phyloP scores from a whole-genome alignment of 2,113 vertebrate species.

The Chloebia gouldiae region DNA sequence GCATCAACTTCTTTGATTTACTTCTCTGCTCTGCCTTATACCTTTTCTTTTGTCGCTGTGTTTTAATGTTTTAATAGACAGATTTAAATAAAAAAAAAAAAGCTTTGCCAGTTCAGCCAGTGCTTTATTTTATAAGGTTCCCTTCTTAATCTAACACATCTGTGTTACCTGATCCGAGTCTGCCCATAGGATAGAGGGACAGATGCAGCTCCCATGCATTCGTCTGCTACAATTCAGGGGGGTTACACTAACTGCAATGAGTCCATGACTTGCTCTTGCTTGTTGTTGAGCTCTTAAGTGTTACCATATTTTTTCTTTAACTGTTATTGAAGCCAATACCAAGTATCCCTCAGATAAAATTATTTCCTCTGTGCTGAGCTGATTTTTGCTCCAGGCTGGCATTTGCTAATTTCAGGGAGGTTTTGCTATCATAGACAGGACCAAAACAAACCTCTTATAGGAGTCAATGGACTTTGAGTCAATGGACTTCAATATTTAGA shows the following conservation, averaged over 20 bases:
- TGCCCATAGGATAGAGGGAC: slow-evolving; percentile 6
- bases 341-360: slow-evolving; percentile 9
- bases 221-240: background rate
- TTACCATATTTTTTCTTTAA: slow-evolving; percentile 36
- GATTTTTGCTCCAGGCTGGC: slow-evolving; percentile 7
- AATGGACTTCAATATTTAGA: background rate
- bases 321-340: background rate
- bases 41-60: background rate
- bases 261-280: background rate
- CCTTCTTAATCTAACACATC: slow-evolving; percentile 51
- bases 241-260: background rate
- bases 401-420: background rate
- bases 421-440: background rate
- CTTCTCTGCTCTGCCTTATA: background rate
- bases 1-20: background rate
- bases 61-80: background rate
- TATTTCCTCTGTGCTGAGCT: background rate
- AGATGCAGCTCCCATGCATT: background rate
- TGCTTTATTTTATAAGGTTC: slow-evolving; percentile 21
- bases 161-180: slow-evolving; percentile 43
- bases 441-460: background rate
- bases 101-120: background rate
- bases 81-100: background rate
- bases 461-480: background rate
- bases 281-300: slow-evolving; percentile 28